Evolutionary conservation across 2,113 vertebrate genomes (phyloP).

Genomic region (Potamarius usumacintae): DNA sequence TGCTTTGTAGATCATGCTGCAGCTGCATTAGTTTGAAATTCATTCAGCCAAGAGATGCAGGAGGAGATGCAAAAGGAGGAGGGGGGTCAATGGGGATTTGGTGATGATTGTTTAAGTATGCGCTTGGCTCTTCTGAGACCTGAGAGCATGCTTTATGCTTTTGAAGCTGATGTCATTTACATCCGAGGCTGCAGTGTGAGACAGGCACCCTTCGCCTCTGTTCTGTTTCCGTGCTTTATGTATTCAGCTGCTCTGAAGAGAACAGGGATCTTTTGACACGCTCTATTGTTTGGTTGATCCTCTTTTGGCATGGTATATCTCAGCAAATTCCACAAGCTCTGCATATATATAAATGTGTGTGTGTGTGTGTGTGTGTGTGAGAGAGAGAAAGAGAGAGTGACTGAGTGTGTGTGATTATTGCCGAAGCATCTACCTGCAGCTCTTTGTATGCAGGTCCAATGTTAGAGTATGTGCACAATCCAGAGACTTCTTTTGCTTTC

Average conservation of each 20-base stretch:
- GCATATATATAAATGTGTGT: background rate
- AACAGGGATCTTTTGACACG: background rate
- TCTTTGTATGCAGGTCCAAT: conserved; percentile 33
- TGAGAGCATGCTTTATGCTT: conserved; percentile 22
- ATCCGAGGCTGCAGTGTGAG: conserved; percentile 26
- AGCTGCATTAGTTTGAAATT: conserved; percentile 27
- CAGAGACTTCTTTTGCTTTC: conserved; percentile 11
- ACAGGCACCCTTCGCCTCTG: background rate
- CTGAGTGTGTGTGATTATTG: background rate
- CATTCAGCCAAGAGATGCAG: conserved; percentile 48
- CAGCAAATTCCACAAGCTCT: background rate
- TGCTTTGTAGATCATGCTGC: conserved; percentile 58
- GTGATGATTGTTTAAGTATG: conserved; percentile 49
- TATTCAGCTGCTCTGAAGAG: conserved; percentile 37
- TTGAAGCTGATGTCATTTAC: conserved; percentile 36
- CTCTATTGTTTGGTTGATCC: conserved; percentile 29
- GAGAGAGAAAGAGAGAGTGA: background rate
- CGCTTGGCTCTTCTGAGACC: conserved; percentile 25
- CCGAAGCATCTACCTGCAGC: conserved; percentile 11
- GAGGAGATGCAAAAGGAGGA: conserved; percentile 16
- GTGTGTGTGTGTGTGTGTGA: background rate
- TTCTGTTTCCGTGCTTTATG: conserved; percentile 38
- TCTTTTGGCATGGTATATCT: background rate
- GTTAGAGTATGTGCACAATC: conserved; percentile 15
- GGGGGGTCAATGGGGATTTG: conserved; percentile 36